Base-by-base conservation (phyloP, 2,113 vertebrate genomes). In the Leptobrachium ailaonicum region DNA sequence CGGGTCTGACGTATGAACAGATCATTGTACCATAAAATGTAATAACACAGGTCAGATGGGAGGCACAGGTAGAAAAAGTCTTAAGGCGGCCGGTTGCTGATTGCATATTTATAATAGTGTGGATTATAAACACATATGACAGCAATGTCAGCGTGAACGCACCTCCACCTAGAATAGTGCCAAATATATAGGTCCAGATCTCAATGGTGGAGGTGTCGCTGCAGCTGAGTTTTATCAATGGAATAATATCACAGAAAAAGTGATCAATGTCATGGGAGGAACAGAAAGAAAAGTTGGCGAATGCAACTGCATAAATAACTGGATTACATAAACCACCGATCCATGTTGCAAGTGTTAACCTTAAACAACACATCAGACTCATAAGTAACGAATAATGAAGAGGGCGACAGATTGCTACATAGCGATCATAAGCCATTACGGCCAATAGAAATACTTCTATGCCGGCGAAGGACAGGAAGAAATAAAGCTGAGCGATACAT, bases 41-140 rank as follows among this genome's bases (percentile, higher is more conserved):
- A 6, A 3, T 14, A 4, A 71, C 54, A 47, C 53, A 70, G 7
- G 43, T 71, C 63, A 87, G 72, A 69, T 84, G 86, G 0, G 87
- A 76, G 40, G 83, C 71, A 0, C 85, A 87, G 40, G 85, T 87
- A 79, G 86, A 69, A 58, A 69, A 77, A 5, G 50, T 63, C 32
- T 77, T 72, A 2, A 7, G 32, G 9, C 63, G 53, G 2, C 78
- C 78, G 4, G 56, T 41, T 2, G 71, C 53, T 14, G 78, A 73
- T 50, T 58, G n/a, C 0, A 80, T 80, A 40, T 68, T 66, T 42
- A 80, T 9, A 45, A 80, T 80, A 6, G 45, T 44, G 14, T 10
- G 9, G 0, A 80, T 56, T 5, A 80, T 80, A 47, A 58, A 80
- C 9, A 80, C 63, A 68, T 80, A 80, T 0, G 78, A 80, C 0